Conservation (phyloP, 1,140 invertebrate species). For the Probaryconus sp. region DNA sequence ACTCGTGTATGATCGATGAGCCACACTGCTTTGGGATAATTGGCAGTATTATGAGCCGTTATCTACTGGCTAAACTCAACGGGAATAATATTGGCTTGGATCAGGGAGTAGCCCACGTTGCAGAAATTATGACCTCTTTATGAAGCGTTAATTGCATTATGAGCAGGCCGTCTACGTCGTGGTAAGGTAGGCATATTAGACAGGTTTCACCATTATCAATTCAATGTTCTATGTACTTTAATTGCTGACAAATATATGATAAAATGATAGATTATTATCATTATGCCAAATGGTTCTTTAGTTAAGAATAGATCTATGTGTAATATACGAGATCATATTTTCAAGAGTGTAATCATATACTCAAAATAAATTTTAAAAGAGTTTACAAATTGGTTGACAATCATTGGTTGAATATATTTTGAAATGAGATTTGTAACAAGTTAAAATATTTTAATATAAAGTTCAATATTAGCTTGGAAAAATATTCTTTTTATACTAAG, state of each 20-base stretch:
- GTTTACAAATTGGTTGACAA: no score
- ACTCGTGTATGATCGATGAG: slow-evolving; percentile 57
- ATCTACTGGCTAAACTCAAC: slow-evolving; percentile 48
- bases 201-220: slow-evolving; percentile 15
- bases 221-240: slow-evolving; percentile 1
- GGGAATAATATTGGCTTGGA: slow-evolving; percentile 56
- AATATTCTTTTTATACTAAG: no score
- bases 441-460: no score
- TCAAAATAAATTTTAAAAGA: no score
- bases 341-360: no score
- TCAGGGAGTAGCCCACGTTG: slow-evolving; percentile 41
- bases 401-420: no score
- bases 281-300: no score
- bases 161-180: slow-evolving; percentile 24
- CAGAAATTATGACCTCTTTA: slow-evolving; percentile 63
- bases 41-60: slow-evolving; percentile 63
- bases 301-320: no score
- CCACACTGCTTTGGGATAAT: slow-evolving; percentile 54
- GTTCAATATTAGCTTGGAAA: no score
- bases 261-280: no score
- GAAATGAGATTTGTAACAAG: no score
- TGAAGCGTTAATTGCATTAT: slow-evolving; percentile 65
- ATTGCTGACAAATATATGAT: slow-evolving; percentile 18
- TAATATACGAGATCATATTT: no score
- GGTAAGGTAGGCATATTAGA: slow-evolving; percentile 2